Evolutionary conservation across 1,140 invertebrate genomes (phyloP), one percentile per base, ranked within the genome.

Genomic region (Camponotus vicinus): DNA sequence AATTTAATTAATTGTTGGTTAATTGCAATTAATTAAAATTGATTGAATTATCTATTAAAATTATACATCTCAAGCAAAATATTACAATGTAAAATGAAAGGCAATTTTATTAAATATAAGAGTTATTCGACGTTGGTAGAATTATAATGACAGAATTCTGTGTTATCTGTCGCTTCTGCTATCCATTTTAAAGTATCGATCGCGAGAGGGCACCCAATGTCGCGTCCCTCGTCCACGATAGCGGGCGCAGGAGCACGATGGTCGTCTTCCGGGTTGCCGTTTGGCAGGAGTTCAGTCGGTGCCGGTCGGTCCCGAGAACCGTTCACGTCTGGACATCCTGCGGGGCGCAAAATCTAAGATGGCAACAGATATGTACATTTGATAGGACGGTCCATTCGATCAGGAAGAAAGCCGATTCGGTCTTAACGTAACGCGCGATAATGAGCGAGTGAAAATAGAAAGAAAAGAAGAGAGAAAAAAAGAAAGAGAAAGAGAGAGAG

Each of bases 211-310:
- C 73, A 73, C 61, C 0, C 34, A 40, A 37, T 5, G 85, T 73
- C 67, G 69, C 42, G 21, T 71, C 42, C 15, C 4, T 13, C 6
- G 5, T 6, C 15, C 45, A 34, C 15, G 37, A 7, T 69, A 6
- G 45, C 27, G 63, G 34, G 88, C 89, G 89, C 89, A 90, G 89
- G 89, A 90, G 63, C 63, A 71, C 49, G 57, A 71, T 77, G 4
- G 61, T 90, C 18, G 83, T 90, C 78, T 82, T 91, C 83, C 67
- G 91, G 88, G 91, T 92, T 92, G 92, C 86, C 90, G 85, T 85
- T 88, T 82, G 88, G 32, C 91, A 93, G 93, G 92, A 91, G 92
- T 93, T 93, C 87, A 93, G 93, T 94, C 89, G 89, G 92, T 92
- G 91, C 90, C 89, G 79, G 93, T 92, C 77, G 89, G 93, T 92